A percentile compares a stretch with the other conserved stretches of the same genome.
Conservation (phyloP, 2,888 invertebrate genomes). For the Deilephila elpenor region DNA sequence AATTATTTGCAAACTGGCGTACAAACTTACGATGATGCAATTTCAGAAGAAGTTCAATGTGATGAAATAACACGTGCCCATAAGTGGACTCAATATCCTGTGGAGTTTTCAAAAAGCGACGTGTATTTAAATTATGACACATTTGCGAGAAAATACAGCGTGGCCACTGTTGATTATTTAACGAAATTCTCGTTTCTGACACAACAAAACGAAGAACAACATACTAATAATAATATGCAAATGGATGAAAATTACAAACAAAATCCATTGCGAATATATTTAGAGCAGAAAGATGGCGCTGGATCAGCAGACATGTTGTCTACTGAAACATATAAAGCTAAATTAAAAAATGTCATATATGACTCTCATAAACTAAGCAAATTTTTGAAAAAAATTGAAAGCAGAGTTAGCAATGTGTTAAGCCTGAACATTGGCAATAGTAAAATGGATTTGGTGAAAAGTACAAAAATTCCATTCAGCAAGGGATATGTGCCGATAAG, state of each 20-base stretch:
- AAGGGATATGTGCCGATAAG: slow-evolving; percentile 63
- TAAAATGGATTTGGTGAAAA: slow-evolving; percentile 55
- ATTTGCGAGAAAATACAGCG: slow-evolving; percentile 47
- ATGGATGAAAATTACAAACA: slow-evolving; percentile 58
- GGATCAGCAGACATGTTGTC: slow-evolving; percentile 67
- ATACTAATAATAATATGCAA: slow-evolving; percentile 42
- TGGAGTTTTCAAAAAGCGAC: slow-evolving; percentile 68
- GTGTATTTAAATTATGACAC: slow-evolving; percentile 51
- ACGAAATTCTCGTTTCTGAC: slow-evolving; percentile 62
- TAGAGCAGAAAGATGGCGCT: slow-evolving; percentile 78
- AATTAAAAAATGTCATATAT: slow-evolving; percentile 62
- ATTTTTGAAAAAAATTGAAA: slow-evolving; percentile 70
- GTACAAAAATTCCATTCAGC: slow-evolving; percentile 67
- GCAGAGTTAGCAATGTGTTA: slow-evolving; percentile 61
- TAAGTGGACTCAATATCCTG: slow-evolving; percentile 78
- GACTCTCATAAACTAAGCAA: slow-evolving; percentile 58
- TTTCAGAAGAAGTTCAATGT: slow-evolving; percentile 71
- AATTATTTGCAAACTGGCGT: slow-evolving; percentile 72
- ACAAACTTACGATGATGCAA: slow-evolving; percentile 78
- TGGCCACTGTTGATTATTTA: slow-evolving; percentile 59
- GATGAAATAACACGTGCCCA: slow-evolving; percentile 60
- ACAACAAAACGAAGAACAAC: slow-evolving; percentile 42
- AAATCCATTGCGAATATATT: slow-evolving; percentile 67
- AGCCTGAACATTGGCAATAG: slow-evolving; percentile 59
- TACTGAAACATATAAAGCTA: slow-evolving; percentile 62